Base-by-base conservation (phyloP, 92 coral and sea anemone genomes). In the Zoanthus sansibaricus region DNA sequence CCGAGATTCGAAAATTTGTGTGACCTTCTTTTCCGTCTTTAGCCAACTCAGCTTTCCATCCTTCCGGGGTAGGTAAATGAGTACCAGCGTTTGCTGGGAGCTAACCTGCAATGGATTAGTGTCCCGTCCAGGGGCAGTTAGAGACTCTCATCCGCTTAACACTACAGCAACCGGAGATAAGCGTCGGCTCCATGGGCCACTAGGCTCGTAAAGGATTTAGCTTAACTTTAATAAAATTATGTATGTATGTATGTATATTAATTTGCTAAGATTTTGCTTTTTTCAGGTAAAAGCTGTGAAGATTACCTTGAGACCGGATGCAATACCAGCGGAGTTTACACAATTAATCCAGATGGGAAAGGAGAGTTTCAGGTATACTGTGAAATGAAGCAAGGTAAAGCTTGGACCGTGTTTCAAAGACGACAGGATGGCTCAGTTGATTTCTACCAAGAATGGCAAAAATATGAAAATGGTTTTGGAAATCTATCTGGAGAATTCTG, bases 381-480 rank as follows among this genome's bases (percentile, higher is more conserved):
- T 80, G 85, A 80, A 45, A 80, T 80, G 85, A 46, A 80, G 21
- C 9, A 12, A 25, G 75, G 25, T 0, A 75, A 80, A 6, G 85
- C 71, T 5, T 80, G 85, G 85, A 80, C 85, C 2, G 85, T 80
- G 14, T 17, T 80, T 46, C 85, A 80, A 55, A 21, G 85, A 44
- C 62, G 85, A 20, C 61, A 13, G 2, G 73, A 80, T 67, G 85
- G 85, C 42, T 80, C 85, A 2, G 61, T 80, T 5, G 85, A 80
- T 32, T 80, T 80, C 75, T 80, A 80, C 56, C 58, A 58, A 15
- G 61, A 45, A 1, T 80, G 85, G 85, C 12, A 80, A 80, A 31
- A 69, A 16, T 80, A 80, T 49, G 20, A 66, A 51, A 66, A 20
- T 9, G 85, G 85, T 21, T 80, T 80, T 20, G 85, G 85, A 12